A percentile compares a stretch with the other conserved stretches of the same genome.
phyloP scores from a whole-genome alignment of 2,888 invertebrate species.

The Phymatocera aterrima region DNA sequence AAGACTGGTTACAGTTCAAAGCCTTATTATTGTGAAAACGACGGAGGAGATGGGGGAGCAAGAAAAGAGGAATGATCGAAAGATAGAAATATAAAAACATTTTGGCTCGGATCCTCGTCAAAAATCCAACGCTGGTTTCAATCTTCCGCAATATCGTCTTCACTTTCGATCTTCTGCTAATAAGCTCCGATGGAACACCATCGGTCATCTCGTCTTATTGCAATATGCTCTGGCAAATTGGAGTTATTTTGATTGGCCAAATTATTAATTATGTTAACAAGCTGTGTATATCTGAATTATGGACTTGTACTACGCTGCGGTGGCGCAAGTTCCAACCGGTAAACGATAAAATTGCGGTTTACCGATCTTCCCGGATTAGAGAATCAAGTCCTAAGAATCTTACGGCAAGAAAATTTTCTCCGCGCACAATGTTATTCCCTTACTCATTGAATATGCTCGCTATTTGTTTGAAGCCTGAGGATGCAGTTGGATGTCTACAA shows the following conservation, averaged over 20 bases:
- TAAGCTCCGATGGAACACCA: background rate
- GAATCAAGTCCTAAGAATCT: slow-evolving; percentile 2
- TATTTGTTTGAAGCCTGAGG: background rate
- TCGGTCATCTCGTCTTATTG: background rate
- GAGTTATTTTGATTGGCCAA: background rate
- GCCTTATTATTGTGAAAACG: background rate
- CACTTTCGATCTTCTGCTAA: background rate
- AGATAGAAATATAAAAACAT: background rate
- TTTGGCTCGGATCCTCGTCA: background rate
- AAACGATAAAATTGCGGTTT: slow-evolving; percentile 37
- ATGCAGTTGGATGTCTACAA: background rate
- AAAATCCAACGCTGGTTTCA: too few relatives aligned
- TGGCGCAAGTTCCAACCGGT: slow-evolving; percentile 5
- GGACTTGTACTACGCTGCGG: too few relatives aligned
- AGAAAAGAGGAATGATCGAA: too few relatives aligned
- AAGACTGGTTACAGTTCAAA: background rate
- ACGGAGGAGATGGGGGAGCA: too few relatives aligned
- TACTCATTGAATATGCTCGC: background rate
- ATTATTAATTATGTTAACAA: background rate
- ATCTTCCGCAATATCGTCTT: background rate
- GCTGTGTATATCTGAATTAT: background rate
- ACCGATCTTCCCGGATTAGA: slow-evolving; percentile 34
- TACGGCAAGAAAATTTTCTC: background rate
- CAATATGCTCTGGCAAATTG: background rate
- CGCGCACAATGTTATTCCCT: background rate